Conservation (phyloP, 2,113 vertebrate genomes). For the Eudyptes chrysolophus region DNA sequence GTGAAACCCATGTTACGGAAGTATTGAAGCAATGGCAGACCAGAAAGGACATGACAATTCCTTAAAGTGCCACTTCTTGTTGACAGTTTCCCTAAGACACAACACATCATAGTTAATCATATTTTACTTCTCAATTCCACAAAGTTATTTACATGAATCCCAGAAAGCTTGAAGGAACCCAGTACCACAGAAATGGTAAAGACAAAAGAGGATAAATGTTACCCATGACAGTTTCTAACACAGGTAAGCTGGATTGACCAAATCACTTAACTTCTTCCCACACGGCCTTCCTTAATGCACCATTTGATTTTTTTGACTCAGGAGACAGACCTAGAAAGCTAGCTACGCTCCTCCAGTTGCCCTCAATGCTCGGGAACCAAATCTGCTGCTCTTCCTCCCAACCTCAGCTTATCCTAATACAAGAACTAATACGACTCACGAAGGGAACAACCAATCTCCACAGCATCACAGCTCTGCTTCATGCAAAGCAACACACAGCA, state of each 20-base stretch:
- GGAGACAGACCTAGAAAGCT: not conserved
- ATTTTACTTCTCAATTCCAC: not conserved
- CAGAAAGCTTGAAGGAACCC: not conserved
- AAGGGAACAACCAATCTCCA: not conserved
- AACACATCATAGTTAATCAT: not conserved
- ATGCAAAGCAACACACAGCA: fast-evolving
- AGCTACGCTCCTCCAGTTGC: not conserved
- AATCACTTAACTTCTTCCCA: not conserved
- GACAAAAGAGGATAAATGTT: not conserved
- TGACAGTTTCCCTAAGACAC: not conserved
- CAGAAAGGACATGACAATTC: not conserved
- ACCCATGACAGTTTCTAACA: not conserved
- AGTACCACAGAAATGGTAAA: not conserved
- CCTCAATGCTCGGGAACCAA: not conserved
- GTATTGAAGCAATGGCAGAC: not conserved
- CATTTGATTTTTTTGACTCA: not conserved
- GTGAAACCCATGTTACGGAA: not conserved
- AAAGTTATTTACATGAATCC: not conserved
- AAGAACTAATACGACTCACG: not conserved
- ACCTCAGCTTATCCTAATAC: not conserved
- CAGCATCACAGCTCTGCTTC: not conserved
- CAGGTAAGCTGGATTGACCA: not conserved
- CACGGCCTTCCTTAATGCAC: not conserved
- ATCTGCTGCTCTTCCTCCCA: not conserved
- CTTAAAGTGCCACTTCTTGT: not conserved